Evolutionary conservation across 2,113 vertebrate genomes (phyloP).

Genomic region (Abramis brama): DNA sequence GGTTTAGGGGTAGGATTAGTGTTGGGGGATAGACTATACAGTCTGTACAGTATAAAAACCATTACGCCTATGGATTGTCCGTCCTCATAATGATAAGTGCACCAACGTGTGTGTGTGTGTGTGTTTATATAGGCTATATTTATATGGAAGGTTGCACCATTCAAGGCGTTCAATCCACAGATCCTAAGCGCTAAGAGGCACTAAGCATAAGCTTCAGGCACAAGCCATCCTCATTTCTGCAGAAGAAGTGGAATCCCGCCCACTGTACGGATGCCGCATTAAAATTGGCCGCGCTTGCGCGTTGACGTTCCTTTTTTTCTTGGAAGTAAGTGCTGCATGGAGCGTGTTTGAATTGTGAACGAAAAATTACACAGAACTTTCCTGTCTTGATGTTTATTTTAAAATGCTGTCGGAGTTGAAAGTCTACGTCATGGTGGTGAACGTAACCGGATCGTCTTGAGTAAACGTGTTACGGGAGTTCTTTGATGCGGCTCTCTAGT

Average conservation of each 20-base stretch:
- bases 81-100: no score
- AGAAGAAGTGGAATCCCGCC: constrained; percentile 47
- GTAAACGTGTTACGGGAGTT: not conserved
- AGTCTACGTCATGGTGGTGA: no score
- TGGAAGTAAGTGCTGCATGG: constrained; percentile 83
- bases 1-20: no score
- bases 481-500: not conserved
- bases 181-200: not conserved
- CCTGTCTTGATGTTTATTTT: no score
- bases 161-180: no score
- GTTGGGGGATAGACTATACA: no score
- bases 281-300: constrained; percentile 82
- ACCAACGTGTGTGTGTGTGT: no score
- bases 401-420: not conserved
- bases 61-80: no score
- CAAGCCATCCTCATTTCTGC: not conserved
- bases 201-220: not conserved
- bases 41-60: no score
- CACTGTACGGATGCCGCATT: constrained; percentile 78
- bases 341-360: constrained; percentile 72
- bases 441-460: not conserved
- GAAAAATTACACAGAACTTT: constrained; percentile 50
- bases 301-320: constrained; percentile 79
- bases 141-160: no score
- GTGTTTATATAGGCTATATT: no score